Evolutionary conservation across 2,888 invertebrate species (phyloP).

Genomic region (Andrena bicolor): DNA sequence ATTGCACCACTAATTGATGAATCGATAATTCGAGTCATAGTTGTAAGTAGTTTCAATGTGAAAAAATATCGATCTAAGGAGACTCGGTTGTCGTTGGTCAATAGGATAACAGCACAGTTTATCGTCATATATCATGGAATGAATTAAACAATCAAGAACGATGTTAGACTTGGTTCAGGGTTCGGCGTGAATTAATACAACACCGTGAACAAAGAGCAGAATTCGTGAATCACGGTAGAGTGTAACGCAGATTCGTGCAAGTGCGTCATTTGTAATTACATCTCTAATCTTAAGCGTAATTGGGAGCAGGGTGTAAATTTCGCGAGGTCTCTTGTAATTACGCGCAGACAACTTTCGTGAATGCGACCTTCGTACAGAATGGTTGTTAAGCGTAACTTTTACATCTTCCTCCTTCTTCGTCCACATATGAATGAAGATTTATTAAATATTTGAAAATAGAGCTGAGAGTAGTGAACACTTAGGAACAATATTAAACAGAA

Average conservation of each 20-base stretch:
- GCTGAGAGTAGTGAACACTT: no score
- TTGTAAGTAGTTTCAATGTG: no score
- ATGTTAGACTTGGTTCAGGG: not conserved
- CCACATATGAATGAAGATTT: not conserved
- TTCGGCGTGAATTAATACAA: conserved; percentile 26
- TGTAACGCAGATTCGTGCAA: conserved; percentile 50
- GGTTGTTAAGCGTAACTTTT: conserved; percentile 18
- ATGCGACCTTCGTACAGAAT: conserved; percentile 29
- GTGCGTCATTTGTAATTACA: conserved; percentile 67
- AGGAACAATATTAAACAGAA: no score
- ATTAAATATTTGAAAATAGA: not conserved
- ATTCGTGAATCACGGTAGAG: conserved; percentile 48
- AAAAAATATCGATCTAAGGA: not conserved
- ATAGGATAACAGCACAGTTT: not conserved
- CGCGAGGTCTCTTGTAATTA: conserved; percentile 57
- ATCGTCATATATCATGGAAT: not conserved
- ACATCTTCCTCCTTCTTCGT: not conserved
- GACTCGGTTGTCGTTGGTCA: not conserved
- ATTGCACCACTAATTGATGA: no score
- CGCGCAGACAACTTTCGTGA: conserved; percentile 50
- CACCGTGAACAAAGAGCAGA: conserved; percentile 32
- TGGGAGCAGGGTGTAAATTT: conserved; percentile 54
- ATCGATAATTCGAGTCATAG: no score
- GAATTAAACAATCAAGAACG: conserved; percentile 5
- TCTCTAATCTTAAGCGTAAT: conserved; percentile 62